A percentile compares a stretch with the other conserved stretches of the same genome.
These are phyloP conservation scores for Schizothorax lantsangensis DNA, from an alignment of 2,797 vertebrate species.

Conservation along the genomic window DNA sequence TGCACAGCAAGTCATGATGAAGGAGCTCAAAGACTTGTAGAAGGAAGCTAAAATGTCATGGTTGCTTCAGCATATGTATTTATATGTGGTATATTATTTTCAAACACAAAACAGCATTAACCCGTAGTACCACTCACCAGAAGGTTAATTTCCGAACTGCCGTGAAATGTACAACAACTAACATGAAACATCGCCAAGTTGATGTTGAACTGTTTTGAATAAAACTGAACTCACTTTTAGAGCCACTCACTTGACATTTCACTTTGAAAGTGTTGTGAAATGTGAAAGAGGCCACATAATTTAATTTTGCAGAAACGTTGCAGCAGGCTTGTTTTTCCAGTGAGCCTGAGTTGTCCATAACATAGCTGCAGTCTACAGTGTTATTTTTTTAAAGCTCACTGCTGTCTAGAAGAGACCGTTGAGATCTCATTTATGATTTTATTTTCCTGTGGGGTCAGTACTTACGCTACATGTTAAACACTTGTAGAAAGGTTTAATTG, in stretches of 20 bases:
- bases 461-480: neutral
- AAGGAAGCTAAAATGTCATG: neutral
- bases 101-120: neutral
- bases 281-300: neutral
- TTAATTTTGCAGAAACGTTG: neutral
- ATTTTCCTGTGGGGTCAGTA: constrained; percentile 3
- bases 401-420: neutral
- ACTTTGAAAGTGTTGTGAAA: neutral
- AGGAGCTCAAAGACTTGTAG: neutral
- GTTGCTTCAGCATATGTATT: neutral
- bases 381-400: neutral
- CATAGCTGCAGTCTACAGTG: neutral
- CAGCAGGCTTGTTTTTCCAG: neutral
- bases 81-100: neutral
- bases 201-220: neutral
- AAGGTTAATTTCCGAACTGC: neutral
- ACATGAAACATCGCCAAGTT: neutral
- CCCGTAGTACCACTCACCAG: neutral
- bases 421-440: neutral
- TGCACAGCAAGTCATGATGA: neutral
- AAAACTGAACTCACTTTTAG: neutral
- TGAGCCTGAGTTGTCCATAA: neutral
- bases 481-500: constrained; percentile 13
- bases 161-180: neutral
- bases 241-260: neutral